A percentile compares a stretch with the other conserved stretches of the same genome.
phyloP scores from a whole-genome alignment of 2,113 vertebrate genomes.

The Trogon surrucura region DNA sequence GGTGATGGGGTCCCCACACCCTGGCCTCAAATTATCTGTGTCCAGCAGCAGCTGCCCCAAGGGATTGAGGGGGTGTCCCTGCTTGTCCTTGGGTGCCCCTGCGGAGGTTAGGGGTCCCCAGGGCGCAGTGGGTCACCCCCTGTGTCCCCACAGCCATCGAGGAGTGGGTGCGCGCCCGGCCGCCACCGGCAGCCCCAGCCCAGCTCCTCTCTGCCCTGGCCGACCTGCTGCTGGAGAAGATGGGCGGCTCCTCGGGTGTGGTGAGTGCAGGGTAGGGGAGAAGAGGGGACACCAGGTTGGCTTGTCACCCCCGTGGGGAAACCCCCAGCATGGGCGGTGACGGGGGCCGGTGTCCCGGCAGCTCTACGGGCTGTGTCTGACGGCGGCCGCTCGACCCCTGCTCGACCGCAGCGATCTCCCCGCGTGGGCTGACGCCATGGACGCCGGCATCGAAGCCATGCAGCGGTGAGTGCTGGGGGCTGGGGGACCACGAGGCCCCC shows the following conservation, averaged over 20 bases:
- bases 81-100: not conserved
- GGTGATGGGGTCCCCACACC: too few relatives aligned
- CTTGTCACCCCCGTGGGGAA: rapidly evolving
- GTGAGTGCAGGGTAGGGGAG: slow-evolving; percentile 66
- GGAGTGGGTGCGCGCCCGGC: slow-evolving; percentile 77
- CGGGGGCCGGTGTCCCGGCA: not conserved
- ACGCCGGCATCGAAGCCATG: slow-evolving; percentile 89
- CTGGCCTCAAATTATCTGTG: not conserved
- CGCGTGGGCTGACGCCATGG: slow-evolving; percentile 86
- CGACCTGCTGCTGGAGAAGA: slow-evolving; percentile 86
- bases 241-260: slow-evolving; percentile 94
- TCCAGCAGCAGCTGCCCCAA: not conserved
- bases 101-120: not conserved
- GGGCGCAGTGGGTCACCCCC: not conserved
- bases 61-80: not conserved
- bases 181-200: slow-evolving; percentile 74
- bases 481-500: not conserved
- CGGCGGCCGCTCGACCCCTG: slow-evolving; percentile 83
- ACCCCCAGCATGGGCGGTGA: not conserved
- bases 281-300: too few relatives aligned
- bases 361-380: slow-evolving; percentile 94
- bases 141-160: slow-evolving; percentile 79
- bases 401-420: slow-evolving; percentile 46
- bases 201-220: slow-evolving; percentile 80
- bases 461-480: slow-evolving; percentile 76